Evolutionary conservation across 2,888 invertebrate species (phyloP), one percentile per base, ranked within the genome.

Genomic region (Bimastos eiseni): DNA sequence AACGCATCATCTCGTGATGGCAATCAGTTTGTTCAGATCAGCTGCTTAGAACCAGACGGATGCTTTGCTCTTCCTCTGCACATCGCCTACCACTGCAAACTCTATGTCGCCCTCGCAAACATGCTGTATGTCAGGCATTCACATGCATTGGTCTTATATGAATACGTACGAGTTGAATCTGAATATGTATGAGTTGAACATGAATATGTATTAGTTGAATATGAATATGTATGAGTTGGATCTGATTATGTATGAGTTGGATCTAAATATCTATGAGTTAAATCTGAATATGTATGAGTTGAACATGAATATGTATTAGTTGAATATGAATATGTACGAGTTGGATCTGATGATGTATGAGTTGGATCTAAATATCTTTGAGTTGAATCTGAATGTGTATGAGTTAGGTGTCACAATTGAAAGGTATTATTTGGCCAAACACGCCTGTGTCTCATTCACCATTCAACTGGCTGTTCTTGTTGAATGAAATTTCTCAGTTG

Each of bases 71-170:
- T 97, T 41, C 97, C 98, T 1, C 95, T 97, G 86, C 96, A 96
- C 93, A 96, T 97, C 90, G 97, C 97, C 2, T 97, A 97, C 93
- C 97, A 97, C 94, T 97, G 97, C 95, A 96, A 97, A 92, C 95
- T 98, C 90, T 97, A 96, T 94, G 95, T 97, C 83, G 96, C 97
- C 93, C 97, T 97, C 13, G 96, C 97, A 13, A 96, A 97, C 83
- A 89, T 89, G 89, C 89, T 89, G 89, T 89, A 37, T 21, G 89
- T n/a, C n/a, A n/a, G 0, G 8, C n/a, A n/a, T 70, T 70, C 21
- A 49, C 15, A 49, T 49, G 15, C 8, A 49, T 49, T 19, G 15
- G 19, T 15, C 8, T 15, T 49, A 49, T 49, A 4, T 49, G 49
- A 49, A 49, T 30, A 70, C n/a, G 30, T 11, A 70, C n/a, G 30